Conservation (phyloP, 2,113 vertebrate species). For the Leptobrachium leishanense region DNA sequence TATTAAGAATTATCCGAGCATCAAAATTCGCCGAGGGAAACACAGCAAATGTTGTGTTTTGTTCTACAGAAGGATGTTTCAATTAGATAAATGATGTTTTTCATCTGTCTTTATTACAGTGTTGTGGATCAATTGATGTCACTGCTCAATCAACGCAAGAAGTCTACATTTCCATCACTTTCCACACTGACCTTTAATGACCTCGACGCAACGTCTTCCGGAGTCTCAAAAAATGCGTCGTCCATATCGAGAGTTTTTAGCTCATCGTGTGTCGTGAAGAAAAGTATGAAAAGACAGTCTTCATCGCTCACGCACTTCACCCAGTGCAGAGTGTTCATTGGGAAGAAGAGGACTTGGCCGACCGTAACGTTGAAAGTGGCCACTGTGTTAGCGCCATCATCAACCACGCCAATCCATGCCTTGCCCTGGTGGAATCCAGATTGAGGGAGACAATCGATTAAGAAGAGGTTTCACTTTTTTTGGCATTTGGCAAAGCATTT, state of each 20-base stretch:
- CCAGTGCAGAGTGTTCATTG: constrained; percentile 64
- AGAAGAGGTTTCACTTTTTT: too few species aligned
- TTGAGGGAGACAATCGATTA: too few species aligned
- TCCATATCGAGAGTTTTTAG: constrained; percentile 67
- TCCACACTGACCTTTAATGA: constrained; percentile 58
- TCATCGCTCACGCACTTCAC: constrained; percentile 62
- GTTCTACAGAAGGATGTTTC: too few species aligned
- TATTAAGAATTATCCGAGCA: too few species aligned
- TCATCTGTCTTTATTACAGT: too few species aligned
- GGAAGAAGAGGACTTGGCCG: constrained; percentile 69
- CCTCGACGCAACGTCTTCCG: constrained; percentile 64
- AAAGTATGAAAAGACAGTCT: constrained; percentile 65
- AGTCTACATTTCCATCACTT: too few species aligned
- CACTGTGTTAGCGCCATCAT: constrained; percentile 47
- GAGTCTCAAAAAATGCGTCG: constrained; percentile 63
- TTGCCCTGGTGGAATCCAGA: constrained; percentile 53
- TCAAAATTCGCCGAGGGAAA: too few species aligned
- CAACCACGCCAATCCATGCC: constrained; percentile 64
- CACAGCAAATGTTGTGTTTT: too few species aligned
- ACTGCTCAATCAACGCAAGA: too few species aligned
- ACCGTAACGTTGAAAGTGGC: constrained; percentile 61
- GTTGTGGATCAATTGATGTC: too few species aligned
- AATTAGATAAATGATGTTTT: too few species aligned
- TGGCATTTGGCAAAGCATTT: too few species aligned
- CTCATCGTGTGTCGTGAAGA: constrained; percentile 67